These are phyloP conservation scores for Drosophila colorata DNA, from an alignment of 2,888 invertebrate species.

Conservation along the genomic window DNA sequence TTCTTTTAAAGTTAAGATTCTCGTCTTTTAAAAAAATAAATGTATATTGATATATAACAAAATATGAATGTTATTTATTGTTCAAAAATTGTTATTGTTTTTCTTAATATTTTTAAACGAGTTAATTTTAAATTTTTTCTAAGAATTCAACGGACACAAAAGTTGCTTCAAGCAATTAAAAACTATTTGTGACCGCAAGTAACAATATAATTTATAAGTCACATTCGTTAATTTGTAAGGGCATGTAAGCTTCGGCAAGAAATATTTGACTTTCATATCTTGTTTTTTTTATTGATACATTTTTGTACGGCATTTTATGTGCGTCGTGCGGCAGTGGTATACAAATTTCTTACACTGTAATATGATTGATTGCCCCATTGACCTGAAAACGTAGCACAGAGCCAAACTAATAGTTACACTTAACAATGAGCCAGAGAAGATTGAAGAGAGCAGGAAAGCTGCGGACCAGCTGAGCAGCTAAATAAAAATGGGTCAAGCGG, in stretches of 20 bases:
- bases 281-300: constrained; percentile 51
- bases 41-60: no score
- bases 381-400: constrained; percentile 77
- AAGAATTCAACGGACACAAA: no score
- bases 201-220: not conserved
- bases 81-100: no score
- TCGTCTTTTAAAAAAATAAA: no score
- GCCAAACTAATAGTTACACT: constrained; percentile 80
- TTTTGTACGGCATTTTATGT: constrained; percentile 46
- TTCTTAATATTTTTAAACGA: no score
- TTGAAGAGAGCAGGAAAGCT: constrained; percentile 48
- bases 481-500: constrained; percentile 76
- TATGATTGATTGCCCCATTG: constrained; percentile 83
- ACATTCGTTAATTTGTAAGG: constrained; percentile 1
- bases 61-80: no score
- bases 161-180: not conserved
- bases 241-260: constrained; percentile 20
- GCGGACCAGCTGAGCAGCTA: constrained; percentile 17
- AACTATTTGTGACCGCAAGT: not conserved
- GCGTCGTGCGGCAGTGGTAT: constrained; percentile 59
- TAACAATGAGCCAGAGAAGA: constrained; percentile 70
- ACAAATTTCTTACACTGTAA: constrained; percentile 78
- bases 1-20: no score
- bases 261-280: not conserved
- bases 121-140: no score